These are phyloP conservation scores for Uropetala carovei DNA, from an alignment of 2,888 invertebrate genomes.

Conservation along the genomic window DNA sequence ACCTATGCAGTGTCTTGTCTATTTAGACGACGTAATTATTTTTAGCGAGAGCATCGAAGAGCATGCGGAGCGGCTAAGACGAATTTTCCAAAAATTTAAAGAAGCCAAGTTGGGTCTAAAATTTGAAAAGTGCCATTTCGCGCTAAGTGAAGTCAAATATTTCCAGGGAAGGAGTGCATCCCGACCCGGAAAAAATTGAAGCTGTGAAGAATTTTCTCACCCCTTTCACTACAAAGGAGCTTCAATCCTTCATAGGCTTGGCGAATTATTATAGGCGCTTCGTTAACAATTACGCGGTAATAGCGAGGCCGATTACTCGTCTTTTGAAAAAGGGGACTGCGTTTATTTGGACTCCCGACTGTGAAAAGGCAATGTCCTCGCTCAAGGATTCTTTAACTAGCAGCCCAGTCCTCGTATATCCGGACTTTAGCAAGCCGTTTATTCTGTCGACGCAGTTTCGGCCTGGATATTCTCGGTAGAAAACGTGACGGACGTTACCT, in stretches of 20 bases:
- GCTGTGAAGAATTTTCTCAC: not conserved
- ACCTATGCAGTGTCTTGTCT: too few species aligned
- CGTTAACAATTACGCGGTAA: too few species aligned
- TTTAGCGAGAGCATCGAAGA: constrained; percentile 65
- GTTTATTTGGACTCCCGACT: too few species aligned
- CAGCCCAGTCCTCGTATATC: too few species aligned
- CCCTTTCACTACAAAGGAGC: not conserved
- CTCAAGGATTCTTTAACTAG: too few species aligned
- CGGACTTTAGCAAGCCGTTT: constrained; percentile 70
- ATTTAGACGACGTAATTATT: too few species aligned
- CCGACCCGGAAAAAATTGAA: not conserved
- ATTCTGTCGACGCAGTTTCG: constrained; percentile 71
- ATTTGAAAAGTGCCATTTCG: not conserved
- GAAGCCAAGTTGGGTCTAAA: not conserved
- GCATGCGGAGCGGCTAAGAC: too few species aligned
- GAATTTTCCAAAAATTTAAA: not conserved
- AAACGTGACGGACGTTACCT: too few species aligned
- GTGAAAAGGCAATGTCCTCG: too few species aligned
- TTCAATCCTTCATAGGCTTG: not conserved
- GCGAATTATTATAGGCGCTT: not conserved
- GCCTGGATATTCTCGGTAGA: too few species aligned
- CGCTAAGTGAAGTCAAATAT: not conserved
- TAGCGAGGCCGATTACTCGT: too few species aligned
- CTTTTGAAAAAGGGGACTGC: too few species aligned
- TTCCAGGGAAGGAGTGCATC: not conserved